Base-by-base conservation (phyloP, 30 jellyfish, hydroid and myxozoan species). In the Chrysaora quinquecirrha region DNA sequence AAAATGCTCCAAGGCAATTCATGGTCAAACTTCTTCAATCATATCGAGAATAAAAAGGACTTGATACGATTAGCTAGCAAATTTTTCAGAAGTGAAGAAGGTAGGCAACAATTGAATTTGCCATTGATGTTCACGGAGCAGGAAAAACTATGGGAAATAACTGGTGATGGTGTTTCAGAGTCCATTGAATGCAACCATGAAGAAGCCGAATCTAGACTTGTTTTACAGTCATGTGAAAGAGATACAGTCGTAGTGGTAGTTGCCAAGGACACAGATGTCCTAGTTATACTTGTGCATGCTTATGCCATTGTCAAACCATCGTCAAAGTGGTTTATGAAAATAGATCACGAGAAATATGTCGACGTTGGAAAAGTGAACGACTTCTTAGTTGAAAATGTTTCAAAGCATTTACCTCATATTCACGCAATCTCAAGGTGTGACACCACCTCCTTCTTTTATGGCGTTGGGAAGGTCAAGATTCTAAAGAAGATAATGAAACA, bases 381-480 rank as follows among this genome's bases (percentile, higher is more conserved):
- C 25, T 50, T 18, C 30, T 30, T 67, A 0, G 84, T 61, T 16
- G 74, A 25, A 31, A 64, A 30, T 33, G 24, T 79, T 25, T 79
- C 83, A 33, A 64, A 0, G 58, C 28, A 22, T 16, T 43, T 78
- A 35, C 73, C 89, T 11, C 87, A 76, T 38, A 52, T 52, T 50
- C 87, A 50, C 64, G 67, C 87, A 24, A 76, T 52, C 38, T 52
- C 87, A 11, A 64, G 87, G 34, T 76, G 87, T 32, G 87, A 34
- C 78, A 76, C 84, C 10, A 76, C 87, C 38, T 76, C 78, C 38
- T 76, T 76, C 65, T 76, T 76, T 48, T 33, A 49, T 76, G 87
- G 89, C 10, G 82, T 77, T 58, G 89, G 89, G 30, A 77, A 77
- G 54, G 6, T 28, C 43, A 38, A 14, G 11, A n/a, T n/a, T n/a